phyloP scores from a whole-genome alignment of 1,140 invertebrate genomes.

The Cotesia typhae region DNA sequence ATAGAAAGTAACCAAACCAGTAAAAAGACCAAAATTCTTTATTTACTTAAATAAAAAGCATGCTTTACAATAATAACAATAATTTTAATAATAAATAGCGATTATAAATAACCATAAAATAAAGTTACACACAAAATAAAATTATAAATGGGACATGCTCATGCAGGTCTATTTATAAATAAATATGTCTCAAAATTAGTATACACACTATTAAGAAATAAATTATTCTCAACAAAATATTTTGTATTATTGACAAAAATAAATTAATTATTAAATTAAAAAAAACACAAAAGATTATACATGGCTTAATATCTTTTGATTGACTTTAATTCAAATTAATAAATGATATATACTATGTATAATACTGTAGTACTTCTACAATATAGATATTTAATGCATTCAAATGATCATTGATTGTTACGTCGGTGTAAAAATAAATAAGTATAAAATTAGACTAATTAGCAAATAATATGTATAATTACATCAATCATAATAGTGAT shows the following conservation, averaged over 20 bases:
- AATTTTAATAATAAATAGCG: conserved; percentile 33
- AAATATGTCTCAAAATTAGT: too few species aligned
- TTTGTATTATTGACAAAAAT: conserved; percentile 4
- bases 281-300: too few species aligned
- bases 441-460: conserved; percentile 15
- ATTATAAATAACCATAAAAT: conserved; percentile 19
- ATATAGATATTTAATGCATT: too few species aligned
- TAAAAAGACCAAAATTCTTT: conserved; percentile 60
- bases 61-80: conserved; percentile 59
- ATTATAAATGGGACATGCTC: conserved; percentile 51
- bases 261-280: too few species aligned
- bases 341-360: neutral
- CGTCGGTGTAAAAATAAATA: conserved; percentile 19
- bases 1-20: conserved; percentile 59
- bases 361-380: neutral
- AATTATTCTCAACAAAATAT: neutral
- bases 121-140: conserved; percentile 44
- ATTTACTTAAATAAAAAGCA: conserved; percentile 56
- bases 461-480: neutral
- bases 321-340: neutral
- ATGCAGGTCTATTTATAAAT: conserved; percentile 42
- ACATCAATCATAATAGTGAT: conserved; percentile 1
- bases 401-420: conserved; percentile 16
- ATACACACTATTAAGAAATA: too few species aligned
- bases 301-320: neutral